Evolutionary conservation across 2,797 vertebrate species (phyloP), one percentile per base, ranked within the genome.

Genomic region (Ctenopoma kingsleyae): DNA sequence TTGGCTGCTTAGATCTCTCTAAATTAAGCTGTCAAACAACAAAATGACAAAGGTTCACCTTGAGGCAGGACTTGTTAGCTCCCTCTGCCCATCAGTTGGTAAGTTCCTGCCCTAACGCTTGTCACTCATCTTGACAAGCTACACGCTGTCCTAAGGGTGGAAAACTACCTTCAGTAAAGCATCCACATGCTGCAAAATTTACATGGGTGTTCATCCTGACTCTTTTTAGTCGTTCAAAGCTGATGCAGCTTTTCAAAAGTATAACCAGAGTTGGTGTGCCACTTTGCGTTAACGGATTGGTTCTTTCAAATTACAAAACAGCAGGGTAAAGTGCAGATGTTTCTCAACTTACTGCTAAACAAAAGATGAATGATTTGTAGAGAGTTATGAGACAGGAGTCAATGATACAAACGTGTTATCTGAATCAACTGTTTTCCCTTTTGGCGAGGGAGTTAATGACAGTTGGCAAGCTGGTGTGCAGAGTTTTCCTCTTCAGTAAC

Each of bases 101-200:
- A n/a, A 57, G 46, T 15, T 23, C 6, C 27, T 23, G n/a, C 55
- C 30, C 16, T 7, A 41, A 66, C 44, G 44, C 10, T 19, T 59
- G 41, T 80, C 16, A 58, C 3, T 65, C 60, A 54, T 57, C 11
- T 65, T 40, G 43, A 59, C 1, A 1, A 47, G 43, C 67, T 48
- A 8, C 49, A 30, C n/a, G 23, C 32, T 32, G 0, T 53, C 51
- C 53, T 27, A 23, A 54, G 20, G 61, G 32, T 48, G 66, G 57
- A 62, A 70, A 30, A 76, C 40, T 32, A 65, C 43, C 67, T 38
- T 57, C 62, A 63, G 10, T 61, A 5, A 40, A 40, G 50, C 35
- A 20, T 40, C 38, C 30, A 11, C 30, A 32, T 11, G 20, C 23
- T 27, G 30, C 25, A 17, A 48, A 20, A 17, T 19, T 12, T 16